Evolutionary conservation across 2,797 vertebrate genomes (phyloP).

Genomic region (Notolabrus celidotus): DNA sequence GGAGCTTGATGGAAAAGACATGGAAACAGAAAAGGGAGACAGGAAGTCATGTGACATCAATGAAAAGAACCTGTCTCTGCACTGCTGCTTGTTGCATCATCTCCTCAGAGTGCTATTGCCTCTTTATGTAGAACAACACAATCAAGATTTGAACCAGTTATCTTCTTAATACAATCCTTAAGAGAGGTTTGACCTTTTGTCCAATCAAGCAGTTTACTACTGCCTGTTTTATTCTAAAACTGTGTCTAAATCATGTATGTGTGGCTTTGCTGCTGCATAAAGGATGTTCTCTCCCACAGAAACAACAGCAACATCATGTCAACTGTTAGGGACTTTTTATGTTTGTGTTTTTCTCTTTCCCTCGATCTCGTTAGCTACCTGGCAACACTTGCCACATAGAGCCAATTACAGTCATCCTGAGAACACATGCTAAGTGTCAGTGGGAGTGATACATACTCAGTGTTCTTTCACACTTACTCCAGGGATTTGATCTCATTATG

Average conservation of each 20-base stretch:
- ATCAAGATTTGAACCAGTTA: no score
- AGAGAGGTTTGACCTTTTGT: no score
- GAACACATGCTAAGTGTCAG: slow-evolving; percentile 35
- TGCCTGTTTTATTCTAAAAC: slow-evolving; percentile 9
- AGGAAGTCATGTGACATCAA: no score
- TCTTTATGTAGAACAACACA: no score
- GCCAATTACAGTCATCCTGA: slow-evolving; percentile 53
- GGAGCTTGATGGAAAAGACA: no score
- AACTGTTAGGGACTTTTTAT: slow-evolving; percentile 26
- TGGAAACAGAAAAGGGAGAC: no score
- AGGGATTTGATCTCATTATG: slow-evolving; percentile 29
- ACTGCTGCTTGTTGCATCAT: no score
- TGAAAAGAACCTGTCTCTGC: no score
- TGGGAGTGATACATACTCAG: slow-evolving; percentile 29
- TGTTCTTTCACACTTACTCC: slow-evolving; percentile 33
- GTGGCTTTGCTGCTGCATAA: slow-evolving; percentile 15
- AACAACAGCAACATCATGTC: slow-evolving; percentile 54
- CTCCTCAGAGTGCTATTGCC: no score
- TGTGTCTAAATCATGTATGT: not conserved
- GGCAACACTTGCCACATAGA: slow-evolving; percentile 41
- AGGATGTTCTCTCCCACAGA: not conserved
- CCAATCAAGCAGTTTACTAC: not conserved
- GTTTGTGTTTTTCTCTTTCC: slow-evolving; percentile 2
- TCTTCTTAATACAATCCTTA: no score
- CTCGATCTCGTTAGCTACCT: slow-evolving; percentile 38